Conservation (phyloP, 1,140 invertebrate species). For the Popillia japonica region DNA sequence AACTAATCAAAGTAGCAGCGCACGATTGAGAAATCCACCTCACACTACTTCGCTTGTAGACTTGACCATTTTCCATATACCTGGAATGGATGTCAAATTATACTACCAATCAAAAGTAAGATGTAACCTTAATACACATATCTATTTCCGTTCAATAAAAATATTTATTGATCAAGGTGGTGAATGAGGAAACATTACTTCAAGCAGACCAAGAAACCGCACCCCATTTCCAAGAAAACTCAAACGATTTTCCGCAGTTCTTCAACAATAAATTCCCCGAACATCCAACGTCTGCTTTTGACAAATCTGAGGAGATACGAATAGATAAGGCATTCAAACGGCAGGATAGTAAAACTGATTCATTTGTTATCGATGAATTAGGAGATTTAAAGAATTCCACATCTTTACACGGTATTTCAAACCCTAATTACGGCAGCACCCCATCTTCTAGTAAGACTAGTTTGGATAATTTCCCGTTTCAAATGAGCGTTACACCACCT, state of each 20-base stretch:
- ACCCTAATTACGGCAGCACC: slow-evolving; percentile 56
- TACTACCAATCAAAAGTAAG: slow-evolving; percentile 87
- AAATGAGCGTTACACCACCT: slow-evolving; percentile 45
- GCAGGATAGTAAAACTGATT: slow-evolving; percentile 50
- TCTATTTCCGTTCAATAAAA: background rate
- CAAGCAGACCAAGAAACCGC: slow-evolving; percentile 7
- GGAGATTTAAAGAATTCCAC: slow-evolving; percentile 51
- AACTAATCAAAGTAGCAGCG: slow-evolving; percentile 61
- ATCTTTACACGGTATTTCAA: slow-evolving; percentile 58
- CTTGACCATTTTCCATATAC: slow-evolving; percentile 93
- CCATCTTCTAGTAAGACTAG: slow-evolving; percentile 49
- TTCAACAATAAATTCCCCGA: slow-evolving; percentile 22
- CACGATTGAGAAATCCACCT: slow-evolving; percentile 62
- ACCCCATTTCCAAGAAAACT: background rate
- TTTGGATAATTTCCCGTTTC: slow-evolving; percentile 53
- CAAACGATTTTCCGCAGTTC: background rate
- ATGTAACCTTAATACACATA: background rate
- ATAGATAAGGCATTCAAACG: slow-evolving; percentile 59
- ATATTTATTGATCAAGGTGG: background rate
- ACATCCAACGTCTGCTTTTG: slow-evolving; percentile 32
- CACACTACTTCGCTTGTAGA: slow-evolving; percentile 71
- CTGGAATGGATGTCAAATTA: slow-evolving; percentile 93
- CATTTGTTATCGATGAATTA: slow-evolving; percentile 40
- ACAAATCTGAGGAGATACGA: slow-evolving; percentile 52
- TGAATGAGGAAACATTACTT: slow-evolving; percentile 29